Evolutionary conservation across 2,113 vertebrate species (phyloP).

Genomic region (Scomber scombrus): DNA sequence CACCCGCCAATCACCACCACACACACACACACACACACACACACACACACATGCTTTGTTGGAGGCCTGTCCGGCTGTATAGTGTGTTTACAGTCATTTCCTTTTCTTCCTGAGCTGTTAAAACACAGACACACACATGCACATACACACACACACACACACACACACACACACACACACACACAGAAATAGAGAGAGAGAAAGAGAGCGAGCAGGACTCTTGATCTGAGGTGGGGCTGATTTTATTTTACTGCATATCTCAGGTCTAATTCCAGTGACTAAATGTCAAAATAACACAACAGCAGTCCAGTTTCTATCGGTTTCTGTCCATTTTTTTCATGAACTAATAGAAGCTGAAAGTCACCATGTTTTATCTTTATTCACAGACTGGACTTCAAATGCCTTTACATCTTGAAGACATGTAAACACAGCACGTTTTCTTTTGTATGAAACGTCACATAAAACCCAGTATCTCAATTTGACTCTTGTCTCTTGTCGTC

Average conservation of each 20-base stretch:
- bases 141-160: conserved; percentile 16
- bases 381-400: neutral
- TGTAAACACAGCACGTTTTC: neutral
- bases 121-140: conserved; percentile 26
- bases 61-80: conserved; percentile 23
- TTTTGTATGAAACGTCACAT: neutral
- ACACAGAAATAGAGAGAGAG: neutral
- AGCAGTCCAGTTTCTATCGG: neutral
- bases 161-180: conserved; percentile 4
- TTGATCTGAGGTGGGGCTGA: too few relatives aligned
- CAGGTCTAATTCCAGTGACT: neutral
- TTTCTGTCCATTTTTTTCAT: neutral
- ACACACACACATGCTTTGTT: conserved; percentile 31
- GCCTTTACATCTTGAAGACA: neutral
- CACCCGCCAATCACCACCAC: conserved; percentile 2
- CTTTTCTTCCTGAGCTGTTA: conserved; percentile 50
- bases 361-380: neutral
- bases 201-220: too few relatives aligned
- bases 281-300: too few relatives aligned
- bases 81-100: conserved; percentile 56
- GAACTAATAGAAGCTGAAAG: neutral
- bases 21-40: conserved; percentile 7
- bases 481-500: neutral
- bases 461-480: neutral
- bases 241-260: neutral